Evolutionary conservation across 2,797 vertebrate genomes (phyloP), one percentile per base, ranked within the genome.

Genomic region (Streptopelia turtur): DNA sequence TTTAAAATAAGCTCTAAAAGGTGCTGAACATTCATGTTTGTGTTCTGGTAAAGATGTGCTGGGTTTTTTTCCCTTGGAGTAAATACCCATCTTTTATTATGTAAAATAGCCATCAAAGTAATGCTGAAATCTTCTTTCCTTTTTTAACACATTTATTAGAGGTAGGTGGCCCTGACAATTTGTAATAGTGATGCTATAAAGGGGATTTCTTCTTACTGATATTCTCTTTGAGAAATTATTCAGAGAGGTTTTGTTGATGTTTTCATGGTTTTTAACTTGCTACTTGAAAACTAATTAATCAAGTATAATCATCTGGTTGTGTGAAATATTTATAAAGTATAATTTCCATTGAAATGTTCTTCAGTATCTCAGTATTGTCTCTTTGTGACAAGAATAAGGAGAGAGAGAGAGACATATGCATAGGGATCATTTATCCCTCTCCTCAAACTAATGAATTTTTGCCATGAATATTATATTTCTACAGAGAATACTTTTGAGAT

Each of bases 231-330:
- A 89, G 82, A 94, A 94, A 90, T 83, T 86, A 91, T 88, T 88
- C 82, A 90, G 55, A 89, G 63, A 83, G 49, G 41, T 80, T 90
- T 75, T 94, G 76, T 94, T 94, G 84, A 77, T 87, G 43, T 65
- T 94, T 93, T 91, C 61, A 68, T n/a, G 49, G 31, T 37, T 87
- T 95, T 94, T 64, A 89, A 81, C 72, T 92, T 71, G 65, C 43
- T 93, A 75, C 87, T 94, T 93, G 89, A 96, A 93, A 96, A 69
- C 45, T 89, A 93, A 94, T 94, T 94, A 96, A 95, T 96, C 94
- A 95, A 87, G 79, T 87, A 63, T 69, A 93, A 94, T 96, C 53
- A 89, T 89, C 57, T 49, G n/a, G 27, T 88, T 91, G 69, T 60
- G 33, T 91, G 82, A 95, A 97, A 96, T 95, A 95, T 90, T 95